Evolutionary conservation across 1,140 invertebrate genomes (phyloP).

Genomic region (Drosophila yakuba): DNA sequence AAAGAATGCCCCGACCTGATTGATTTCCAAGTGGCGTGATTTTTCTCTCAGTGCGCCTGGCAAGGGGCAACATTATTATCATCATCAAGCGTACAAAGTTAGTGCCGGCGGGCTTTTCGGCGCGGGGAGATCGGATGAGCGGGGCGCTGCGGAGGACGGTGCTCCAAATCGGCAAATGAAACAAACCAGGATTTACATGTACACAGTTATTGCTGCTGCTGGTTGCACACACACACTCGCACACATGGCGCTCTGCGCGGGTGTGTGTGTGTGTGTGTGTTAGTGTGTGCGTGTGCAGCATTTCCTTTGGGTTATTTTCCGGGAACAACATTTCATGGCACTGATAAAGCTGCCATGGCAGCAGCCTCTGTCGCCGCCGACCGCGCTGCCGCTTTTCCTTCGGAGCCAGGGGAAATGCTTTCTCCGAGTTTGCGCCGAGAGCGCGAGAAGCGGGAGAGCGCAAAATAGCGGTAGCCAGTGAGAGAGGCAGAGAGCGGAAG

Average conservation of each 20-base stretch:
- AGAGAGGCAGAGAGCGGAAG: background rate
- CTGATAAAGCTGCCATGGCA: conserved; percentile 84
- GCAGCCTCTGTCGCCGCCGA: conserved; percentile 47
- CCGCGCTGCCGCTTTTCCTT: conserved; percentile 29
- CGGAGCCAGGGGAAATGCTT: conserved; percentile 50
- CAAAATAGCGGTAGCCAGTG: background rate
- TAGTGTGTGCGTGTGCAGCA: conserved; percentile 62
- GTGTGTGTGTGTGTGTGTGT: conserved; percentile 40
- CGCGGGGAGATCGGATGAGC: conserved; percentile 21
- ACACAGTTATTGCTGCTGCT: conserved; percentile 77
- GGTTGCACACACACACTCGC: conserved; percentile 26
- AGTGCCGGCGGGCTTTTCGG: conserved; percentile 73
- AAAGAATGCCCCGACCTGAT: background rate
- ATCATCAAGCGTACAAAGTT: conserved; percentile 82
- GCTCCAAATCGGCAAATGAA: conserved; percentile 81
- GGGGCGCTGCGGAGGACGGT: conserved; percentile 8
- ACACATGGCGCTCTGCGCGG: conserved; percentile 14
- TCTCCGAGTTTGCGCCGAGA: conserved; percentile 51
- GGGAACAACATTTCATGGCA: conserved; percentile 83
- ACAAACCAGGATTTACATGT: conserved; percentile 83
- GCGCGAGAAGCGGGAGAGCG: conserved; percentile 7
- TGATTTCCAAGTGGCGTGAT: conserved; percentile 12
- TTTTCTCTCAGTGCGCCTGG: conserved; percentile 28
- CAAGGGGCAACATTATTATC: conserved; percentile 79
- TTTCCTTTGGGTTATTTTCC: conserved; percentile 83